These are phyloP conservation scores for Drosophila simulans DNA, from an alignment of 1,140 invertebrate species.

Conservation along the genomic window DNA sequence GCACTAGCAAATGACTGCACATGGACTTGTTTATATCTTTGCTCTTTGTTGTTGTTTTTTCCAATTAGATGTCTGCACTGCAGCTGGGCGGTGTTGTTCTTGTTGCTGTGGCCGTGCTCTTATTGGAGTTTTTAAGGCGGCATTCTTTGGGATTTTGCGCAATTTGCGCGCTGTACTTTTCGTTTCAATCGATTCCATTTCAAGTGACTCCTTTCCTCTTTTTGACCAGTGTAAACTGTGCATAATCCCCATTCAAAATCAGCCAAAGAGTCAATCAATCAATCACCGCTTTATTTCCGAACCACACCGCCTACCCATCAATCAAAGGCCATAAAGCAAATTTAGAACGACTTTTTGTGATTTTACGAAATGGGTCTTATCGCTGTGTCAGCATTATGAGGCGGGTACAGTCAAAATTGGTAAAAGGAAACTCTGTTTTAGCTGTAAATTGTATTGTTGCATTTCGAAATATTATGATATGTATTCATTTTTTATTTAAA, in stretches of 20 bases:
- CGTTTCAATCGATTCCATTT: conserved; percentile 27
- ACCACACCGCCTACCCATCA: conserved; percentile 36
- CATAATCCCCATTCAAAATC: conserved; percentile 43
- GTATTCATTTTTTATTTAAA: neutral
- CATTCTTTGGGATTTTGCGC: conserved; percentile 73
- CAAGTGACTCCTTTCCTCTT: conserved; percentile 15
- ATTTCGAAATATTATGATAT: no score
- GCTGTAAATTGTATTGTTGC: neutral
- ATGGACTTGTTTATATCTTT: conserved; percentile 40
- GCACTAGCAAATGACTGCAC: conserved; percentile 8
- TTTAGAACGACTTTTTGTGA: conserved; percentile 43
- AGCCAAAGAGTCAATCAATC: conserved; percentile 58
- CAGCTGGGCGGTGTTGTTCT: conserved; percentile 28
- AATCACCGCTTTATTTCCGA: conserved; percentile 48
- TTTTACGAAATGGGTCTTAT: conserved; percentile 24
- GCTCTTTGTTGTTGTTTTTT: conserved; percentile 35
- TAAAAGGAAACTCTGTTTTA: neutral
- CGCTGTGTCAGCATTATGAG: conserved; percentile 24
- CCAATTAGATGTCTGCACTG: conserved; percentile 52
- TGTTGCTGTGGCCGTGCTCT: neutral
- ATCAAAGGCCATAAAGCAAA: conserved; percentile 50
- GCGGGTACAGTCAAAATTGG: conserved; percentile 9
- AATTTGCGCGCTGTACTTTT: conserved; percentile 74
- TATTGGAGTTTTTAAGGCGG: conserved; percentile 42
- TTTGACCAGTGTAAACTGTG: conserved; percentile 29